These are phyloP conservation scores for Marmota monax DNA, from an alignment of 2,113 vertebrate species.

Conservation along the genomic window DNA sequence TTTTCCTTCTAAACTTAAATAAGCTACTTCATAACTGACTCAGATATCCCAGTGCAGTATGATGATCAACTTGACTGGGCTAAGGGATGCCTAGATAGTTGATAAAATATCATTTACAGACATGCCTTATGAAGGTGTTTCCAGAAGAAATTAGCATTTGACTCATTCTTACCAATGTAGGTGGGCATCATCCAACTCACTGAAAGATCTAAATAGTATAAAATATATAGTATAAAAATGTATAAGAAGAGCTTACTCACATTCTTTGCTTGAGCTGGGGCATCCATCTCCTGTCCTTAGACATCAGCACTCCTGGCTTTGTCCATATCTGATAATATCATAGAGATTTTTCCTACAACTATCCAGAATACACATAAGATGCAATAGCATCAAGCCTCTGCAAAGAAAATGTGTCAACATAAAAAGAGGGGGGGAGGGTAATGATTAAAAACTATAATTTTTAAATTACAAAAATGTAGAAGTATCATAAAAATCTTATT, in stretches of 20 bases:
- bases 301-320: background rate
- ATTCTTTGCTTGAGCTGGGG: background rate
- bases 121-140: background rate
- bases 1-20: slow-evolving; percentile 35
- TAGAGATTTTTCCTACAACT: background rate
- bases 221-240: background rate
- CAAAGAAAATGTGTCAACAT: background rate
- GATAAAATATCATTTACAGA: background rate
- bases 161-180: background rate
- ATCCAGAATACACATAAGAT: background rate
- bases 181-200: background rate
- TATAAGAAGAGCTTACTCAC: background rate
- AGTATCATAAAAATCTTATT: slow-evolving; percentile 59
- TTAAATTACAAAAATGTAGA: slow-evolving; percentile 37
- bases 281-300: background rate
- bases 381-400: background rate
- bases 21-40: background rate
- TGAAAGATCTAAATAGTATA: background rate
- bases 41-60: background rate
- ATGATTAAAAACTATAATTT: slow-evolving; percentile 47
- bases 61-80: background rate
- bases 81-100: background rate
- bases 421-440: background rate
- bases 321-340: background rate
- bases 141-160: background rate